Percentiles rank a stretch among this genome's conserved stretches.
Evolutionary conservation across 2,888 invertebrate species (phyloP).

Genomic region (Slavum lentiscoides): DNA sequence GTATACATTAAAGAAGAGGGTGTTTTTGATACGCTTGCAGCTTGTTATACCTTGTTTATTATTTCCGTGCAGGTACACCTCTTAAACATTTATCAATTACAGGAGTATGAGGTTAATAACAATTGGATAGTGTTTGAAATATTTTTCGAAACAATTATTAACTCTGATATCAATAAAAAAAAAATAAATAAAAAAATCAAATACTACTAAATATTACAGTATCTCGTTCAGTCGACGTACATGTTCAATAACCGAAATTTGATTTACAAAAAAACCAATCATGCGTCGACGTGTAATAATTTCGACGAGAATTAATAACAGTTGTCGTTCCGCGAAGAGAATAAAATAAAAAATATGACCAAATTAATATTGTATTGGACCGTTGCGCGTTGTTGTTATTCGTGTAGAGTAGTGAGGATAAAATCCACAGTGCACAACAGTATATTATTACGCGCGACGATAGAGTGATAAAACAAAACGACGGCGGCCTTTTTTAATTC

Average conservation of each 20-base stretch:
- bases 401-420: background rate
- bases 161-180: too few species aligned
- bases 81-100: too few species aligned
- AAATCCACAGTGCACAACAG: background rate
- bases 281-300: background rate
- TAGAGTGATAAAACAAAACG: constrained; percentile 17
- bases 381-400: background rate
- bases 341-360: background rate
- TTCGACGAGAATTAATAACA: background rate
- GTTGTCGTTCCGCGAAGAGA: background rate
- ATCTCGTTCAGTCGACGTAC: too few species aligned
- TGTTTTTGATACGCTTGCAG: too few species aligned
- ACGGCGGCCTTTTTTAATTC: background rate
- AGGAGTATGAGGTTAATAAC: too few species aligned
- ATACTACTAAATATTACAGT: background rate
- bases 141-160: too few species aligned
- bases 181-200: too few species aligned
- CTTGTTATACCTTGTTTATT: too few species aligned
- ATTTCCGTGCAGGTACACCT: too few species aligned
- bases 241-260: background rate
- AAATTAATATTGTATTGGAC: background rate
- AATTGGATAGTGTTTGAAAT: too few species aligned
- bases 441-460: background rate
- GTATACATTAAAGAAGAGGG: too few species aligned
- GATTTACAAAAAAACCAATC: background rate